phyloP scores from a whole-genome alignment of 2,113 vertebrate genomes.

The Montifringilla adamsi region DNA sequence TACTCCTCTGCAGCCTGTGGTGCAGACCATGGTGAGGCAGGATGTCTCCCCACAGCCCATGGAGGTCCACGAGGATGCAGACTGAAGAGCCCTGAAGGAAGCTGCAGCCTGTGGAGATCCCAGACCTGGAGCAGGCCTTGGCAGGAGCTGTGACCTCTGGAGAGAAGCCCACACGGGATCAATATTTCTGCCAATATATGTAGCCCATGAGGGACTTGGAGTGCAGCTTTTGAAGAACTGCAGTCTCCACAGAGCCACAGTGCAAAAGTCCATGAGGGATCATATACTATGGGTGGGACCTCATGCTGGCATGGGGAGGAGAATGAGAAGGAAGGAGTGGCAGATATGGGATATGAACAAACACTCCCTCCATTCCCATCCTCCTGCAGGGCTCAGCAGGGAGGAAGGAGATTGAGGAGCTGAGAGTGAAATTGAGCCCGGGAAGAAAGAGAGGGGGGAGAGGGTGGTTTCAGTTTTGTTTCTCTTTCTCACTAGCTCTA shows the following conservation, averaged over 20 bases:
- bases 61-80: background rate
- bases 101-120: background rate
- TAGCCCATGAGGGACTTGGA: background rate
- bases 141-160: background rate
- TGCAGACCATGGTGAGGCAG: background rate
- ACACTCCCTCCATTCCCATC: rapidly evolving
- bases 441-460: background rate
- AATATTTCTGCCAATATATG: background rate
- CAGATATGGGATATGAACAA: background rate
- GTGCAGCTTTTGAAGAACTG: background rate
- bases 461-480: background rate
- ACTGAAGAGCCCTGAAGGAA: background rate
- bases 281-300: background rate
- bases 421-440: background rate
- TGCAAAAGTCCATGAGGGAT: background rate
- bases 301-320: background rate
- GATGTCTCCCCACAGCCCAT: background rate
- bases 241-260: rapidly evolving
- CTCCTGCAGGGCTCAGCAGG: rapidly evolving
- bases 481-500: background rate
- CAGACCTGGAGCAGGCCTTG: background rate
- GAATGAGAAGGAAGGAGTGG: background rate
- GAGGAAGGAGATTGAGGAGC: background rate
- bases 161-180: rapidly evolving
- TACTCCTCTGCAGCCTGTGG: background rate